Evolutionary conservation across 2,113 vertebrate species (phyloP).

Genomic region (Opisthocomus hoazin): DNA sequence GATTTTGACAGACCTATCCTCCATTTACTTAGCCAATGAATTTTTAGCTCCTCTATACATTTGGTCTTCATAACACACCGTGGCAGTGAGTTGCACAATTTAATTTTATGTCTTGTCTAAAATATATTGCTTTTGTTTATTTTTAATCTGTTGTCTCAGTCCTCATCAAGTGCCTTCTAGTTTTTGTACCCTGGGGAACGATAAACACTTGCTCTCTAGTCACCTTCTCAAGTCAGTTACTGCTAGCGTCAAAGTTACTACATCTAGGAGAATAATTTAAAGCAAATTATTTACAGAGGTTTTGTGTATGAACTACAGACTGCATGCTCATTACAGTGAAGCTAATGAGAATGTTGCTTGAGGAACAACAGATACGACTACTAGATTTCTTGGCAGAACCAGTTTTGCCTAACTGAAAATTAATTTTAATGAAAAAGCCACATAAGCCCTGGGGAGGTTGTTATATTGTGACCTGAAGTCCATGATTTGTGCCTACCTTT

Average conservation of each 20-base stretch:
- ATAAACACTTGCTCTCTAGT: neutral
- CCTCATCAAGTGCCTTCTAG: neutral
- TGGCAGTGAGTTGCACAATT: neutral
- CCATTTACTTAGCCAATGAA: neutral
- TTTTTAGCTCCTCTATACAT: neutral
- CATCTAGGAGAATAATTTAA: neutral
- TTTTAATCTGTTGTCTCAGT: neutral
- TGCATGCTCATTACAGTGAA: neutral
- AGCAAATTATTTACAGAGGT: neutral
- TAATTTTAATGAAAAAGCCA: constrained; percentile 10
- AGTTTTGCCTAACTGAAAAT: neutral
- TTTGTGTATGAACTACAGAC: neutral
- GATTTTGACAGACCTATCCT: neutral
- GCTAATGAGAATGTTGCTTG: constrained; percentile 19
- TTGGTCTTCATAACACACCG: neutral
- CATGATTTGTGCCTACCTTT: neutral
- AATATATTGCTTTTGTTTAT: neutral
- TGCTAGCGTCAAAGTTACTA: neutral
- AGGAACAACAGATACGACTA: neutral
- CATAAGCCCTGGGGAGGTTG: neutral
- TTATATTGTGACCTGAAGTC: neutral
- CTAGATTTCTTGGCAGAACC: constrained; percentile 6
- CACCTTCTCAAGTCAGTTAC: neutral
- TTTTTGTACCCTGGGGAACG: neutral
- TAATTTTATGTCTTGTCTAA: neutral